phyloP scores from a whole-genome alignment of 2,888 invertebrate species.

The Geophilus truncorum region DNA sequence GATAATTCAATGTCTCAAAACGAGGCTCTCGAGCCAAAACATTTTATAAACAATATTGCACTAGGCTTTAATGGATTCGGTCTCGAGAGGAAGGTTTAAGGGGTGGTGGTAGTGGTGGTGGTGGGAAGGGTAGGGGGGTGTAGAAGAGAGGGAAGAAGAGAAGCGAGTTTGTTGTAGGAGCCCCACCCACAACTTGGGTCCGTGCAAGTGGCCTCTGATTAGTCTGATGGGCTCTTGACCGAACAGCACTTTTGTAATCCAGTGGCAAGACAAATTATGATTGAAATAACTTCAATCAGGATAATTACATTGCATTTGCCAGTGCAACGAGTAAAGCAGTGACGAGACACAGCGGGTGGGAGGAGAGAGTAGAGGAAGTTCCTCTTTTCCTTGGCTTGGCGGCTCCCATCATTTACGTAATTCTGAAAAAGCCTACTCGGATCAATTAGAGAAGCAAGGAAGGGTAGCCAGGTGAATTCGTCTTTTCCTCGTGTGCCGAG shows the following conservation, averaged over 20 bases:
- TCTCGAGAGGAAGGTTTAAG: background rate
- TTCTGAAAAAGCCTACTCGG: constrained; percentile 7
- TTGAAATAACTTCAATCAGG: constrained; percentile 16
- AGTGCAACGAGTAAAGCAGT: background rate
- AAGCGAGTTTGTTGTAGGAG: background rate
- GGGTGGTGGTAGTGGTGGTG: too few relatives aligned
- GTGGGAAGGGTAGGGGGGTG: too few relatives aligned
- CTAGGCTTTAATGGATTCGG: background rate
- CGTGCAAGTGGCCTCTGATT: constrained; percentile 2
- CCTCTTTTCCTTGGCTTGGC: background rate
- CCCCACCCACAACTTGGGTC: background rate
- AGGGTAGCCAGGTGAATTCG: constrained; percentile 5
- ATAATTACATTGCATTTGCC: constrained; percentile 13
- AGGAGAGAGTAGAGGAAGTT: background rate
- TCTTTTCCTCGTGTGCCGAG: constrained; percentile 12
- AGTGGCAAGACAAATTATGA: constrained; percentile 5
- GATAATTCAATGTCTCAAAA: constrained; percentile 14
- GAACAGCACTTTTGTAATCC: constrained; percentile 6
- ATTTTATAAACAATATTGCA: constrained; percentile 12
- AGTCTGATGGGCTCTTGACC: constrained; percentile 2
- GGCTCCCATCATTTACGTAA: constrained; percentile 15
- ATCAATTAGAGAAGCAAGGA: constrained; percentile 4
- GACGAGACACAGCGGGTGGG: background rate
- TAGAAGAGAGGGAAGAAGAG: background rate
- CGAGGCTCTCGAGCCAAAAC: background rate